Conservation (phyloP, 2,797 vertebrate genomes). For the Loriculus beryllinus region DNA sequence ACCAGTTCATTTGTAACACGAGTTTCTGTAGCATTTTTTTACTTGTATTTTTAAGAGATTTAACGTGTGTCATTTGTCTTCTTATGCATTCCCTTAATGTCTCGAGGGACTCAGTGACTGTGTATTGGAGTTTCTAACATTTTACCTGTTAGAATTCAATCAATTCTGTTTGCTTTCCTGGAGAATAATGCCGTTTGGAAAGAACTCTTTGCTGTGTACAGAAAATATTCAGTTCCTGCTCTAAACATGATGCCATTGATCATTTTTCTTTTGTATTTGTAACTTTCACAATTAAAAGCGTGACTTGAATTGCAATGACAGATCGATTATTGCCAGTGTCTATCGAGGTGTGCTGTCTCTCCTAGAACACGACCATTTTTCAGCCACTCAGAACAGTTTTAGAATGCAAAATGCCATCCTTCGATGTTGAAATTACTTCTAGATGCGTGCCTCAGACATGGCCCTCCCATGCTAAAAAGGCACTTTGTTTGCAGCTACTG, state of each 20-base stretch:
- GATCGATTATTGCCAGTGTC: constrained; percentile 75
- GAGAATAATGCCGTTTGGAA: constrained; percentile 73
- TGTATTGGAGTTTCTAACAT: constrained; percentile 72
- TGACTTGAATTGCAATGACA: constrained; percentile 81
- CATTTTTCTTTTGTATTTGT: constrained; percentile 76
- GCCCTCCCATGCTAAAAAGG: constrained; percentile 67
- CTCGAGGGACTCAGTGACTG: constrained; percentile 75
- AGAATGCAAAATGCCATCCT: constrained; percentile 64
- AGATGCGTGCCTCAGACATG: constrained; percentile 67
- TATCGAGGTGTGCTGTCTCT: constrained; percentile 73
- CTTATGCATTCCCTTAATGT: constrained; percentile 73
- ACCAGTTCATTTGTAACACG: constrained; percentile 64
- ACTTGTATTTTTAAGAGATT: constrained; percentile 71
- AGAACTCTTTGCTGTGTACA: constrained; percentile 71
- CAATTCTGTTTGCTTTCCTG: constrained; percentile 71
- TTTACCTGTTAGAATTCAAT: constrained; percentile 70
- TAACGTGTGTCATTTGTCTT: constrained; percentile 72
- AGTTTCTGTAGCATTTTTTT: constrained; percentile 75
- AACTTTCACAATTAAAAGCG: constrained; percentile 77
- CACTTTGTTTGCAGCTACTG: constrained; percentile 75
- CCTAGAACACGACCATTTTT: constrained; percentile 63
- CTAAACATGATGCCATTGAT: constrained; percentile 75
- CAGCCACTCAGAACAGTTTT: constrained; percentile 63
- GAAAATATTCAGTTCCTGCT: constrained; percentile 70
- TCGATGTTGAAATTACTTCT: constrained; percentile 64